Conservation (phyloP, 2,888 invertebrate genomes). For the Polia nebulosa region DNA sequence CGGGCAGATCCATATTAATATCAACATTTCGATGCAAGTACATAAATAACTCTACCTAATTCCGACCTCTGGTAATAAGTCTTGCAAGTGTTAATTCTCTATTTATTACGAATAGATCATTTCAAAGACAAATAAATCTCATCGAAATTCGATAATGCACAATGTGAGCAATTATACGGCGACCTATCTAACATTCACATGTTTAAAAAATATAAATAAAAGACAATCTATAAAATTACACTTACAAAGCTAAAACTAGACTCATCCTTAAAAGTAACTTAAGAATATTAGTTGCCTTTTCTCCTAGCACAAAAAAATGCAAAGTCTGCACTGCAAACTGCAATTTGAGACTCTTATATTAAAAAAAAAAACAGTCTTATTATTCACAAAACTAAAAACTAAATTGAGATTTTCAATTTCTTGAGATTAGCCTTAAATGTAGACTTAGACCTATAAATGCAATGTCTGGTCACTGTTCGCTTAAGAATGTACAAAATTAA, state of each 20-base stretch:
- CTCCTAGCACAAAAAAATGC: constrained; percentile 24
- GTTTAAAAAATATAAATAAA: constrained; percentile 19
- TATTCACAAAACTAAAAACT: constrained; percentile 51
- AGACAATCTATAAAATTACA: constrained; percentile 22
- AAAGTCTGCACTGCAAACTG: constrained; percentile 12
- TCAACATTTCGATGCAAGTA: too few species aligned
- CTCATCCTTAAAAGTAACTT: constrained; percentile 12
- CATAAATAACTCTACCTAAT: too few species aligned
- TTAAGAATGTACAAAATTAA: constrained; percentile 79
- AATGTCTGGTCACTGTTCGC: constrained; percentile 83
- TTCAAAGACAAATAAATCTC: too few species aligned
- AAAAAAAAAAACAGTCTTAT: constrained; percentile 59
- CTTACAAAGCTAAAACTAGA: constrained; percentile 27
- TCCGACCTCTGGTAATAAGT: too few species aligned
- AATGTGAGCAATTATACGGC: too few species aligned
- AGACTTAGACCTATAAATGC: constrained; percentile 83
- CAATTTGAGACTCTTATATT: constrained; percentile 11
- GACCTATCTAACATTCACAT: neutral
- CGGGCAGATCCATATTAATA: too few species aligned
- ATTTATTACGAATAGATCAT: too few species aligned
- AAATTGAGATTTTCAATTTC: constrained; percentile 57
- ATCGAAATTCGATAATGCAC: too few species aligned
- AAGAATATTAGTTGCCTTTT: constrained; percentile 27
- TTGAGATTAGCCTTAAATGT: constrained; percentile 47
- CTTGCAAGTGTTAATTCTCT: too few species aligned